phyloP scores from a whole-genome alignment of 2,797 vertebrate genomes.

The Hybognathus amarus region DNA sequence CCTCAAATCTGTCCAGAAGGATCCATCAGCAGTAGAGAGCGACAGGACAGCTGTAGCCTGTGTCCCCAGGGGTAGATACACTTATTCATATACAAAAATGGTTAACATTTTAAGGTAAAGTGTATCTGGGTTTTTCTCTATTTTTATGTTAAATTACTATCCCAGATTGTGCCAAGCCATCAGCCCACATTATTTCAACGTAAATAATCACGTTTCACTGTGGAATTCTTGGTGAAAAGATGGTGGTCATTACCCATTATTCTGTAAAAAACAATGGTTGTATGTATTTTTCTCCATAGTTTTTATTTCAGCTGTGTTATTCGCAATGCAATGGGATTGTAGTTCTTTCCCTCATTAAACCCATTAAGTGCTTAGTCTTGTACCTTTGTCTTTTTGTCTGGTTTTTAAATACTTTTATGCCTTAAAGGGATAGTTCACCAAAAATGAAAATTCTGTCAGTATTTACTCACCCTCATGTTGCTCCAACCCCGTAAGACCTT shows the following conservation, averaged over 20 bases:
- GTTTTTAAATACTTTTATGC: neutral
- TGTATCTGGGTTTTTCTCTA: neutral
- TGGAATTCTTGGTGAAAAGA: no score
- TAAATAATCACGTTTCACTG: no score
- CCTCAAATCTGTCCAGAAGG: conserved; percentile 85
- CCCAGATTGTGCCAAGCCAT: neutral
- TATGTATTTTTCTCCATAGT: no score
- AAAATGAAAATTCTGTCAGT: no score
- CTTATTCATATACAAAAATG: conserved; percentile 50
- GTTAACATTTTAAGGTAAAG: conserved; percentile 7
- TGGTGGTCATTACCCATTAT: no score
- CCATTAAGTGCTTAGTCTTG: neutral
- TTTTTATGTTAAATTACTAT: neutral
- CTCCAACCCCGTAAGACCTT: no score
- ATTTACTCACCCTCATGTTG: no score
- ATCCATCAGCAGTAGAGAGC: conserved; percentile 78
- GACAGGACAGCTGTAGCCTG: conserved; percentile 78
- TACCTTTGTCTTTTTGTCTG: neutral
- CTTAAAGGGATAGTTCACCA: no score
- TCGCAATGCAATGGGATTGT: no score
- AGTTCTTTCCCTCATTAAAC: neutral
- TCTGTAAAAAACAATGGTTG: no score
- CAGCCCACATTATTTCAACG: no score
- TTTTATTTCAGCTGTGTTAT: no score
- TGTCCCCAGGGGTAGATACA: conserved; percentile 86